Percentiles rank a stretch among this genome's conserved stretches.
phyloP scores from a whole-genome alignment of 2,113 vertebrate species.

The Campylomormyrus numenius region DNA sequence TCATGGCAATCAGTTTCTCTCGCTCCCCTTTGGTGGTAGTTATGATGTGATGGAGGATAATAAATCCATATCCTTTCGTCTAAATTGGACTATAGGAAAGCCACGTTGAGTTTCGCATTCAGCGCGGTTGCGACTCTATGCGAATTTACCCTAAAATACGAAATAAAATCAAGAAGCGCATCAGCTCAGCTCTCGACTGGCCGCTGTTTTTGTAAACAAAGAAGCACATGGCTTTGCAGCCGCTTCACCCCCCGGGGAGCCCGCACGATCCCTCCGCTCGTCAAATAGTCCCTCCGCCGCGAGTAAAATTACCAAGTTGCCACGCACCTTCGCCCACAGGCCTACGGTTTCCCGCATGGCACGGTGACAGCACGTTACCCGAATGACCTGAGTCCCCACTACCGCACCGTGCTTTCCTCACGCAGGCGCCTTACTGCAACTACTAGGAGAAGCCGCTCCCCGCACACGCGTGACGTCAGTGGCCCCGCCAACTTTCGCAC shows the following conservation, averaged over 20 bases:
- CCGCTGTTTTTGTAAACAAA: constrained; percentile 59
- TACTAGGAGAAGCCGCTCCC: not conserved
- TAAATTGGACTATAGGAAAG: not conserved
- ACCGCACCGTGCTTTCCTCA: not conserved
- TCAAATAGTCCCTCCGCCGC: constrained; percentile 19
- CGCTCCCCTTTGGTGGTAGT: not conserved
- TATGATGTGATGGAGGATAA: not conserved
- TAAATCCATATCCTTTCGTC: constrained; percentile 1
- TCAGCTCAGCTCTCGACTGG: constrained; percentile 31
- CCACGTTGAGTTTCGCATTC: not conserved
- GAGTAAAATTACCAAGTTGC: not conserved
- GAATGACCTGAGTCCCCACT: not conserved
- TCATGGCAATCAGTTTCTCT: not conserved
- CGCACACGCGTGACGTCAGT: not conserved
- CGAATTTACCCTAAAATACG: not conserved
- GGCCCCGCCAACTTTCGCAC: not conserved
- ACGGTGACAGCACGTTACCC: not conserved
- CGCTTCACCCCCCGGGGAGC: constrained; percentile 14
- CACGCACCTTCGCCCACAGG: not conserved
- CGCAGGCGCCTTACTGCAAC: not conserved
- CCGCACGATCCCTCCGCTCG: constrained; percentile 18
- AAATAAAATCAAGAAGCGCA: constrained; percentile 1
- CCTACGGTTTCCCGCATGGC: not conserved
- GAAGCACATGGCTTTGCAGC: constrained; percentile 51
- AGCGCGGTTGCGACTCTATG: not conserved